Conservation (phyloP, 2,888 invertebrate genomes). For the Siphlonurus alternatus region DNA sequence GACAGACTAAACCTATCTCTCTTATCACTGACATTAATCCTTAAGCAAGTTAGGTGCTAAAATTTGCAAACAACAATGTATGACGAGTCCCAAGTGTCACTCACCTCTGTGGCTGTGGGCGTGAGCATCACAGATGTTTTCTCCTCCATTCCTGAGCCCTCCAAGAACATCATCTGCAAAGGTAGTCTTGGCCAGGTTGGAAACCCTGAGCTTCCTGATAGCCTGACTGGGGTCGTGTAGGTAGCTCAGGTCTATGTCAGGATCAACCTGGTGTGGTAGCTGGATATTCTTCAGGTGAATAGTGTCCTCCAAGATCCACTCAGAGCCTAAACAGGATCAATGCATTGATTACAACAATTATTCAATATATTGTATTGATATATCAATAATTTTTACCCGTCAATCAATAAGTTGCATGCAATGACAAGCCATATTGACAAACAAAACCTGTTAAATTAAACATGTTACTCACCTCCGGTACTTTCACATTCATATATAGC, state of each 20-base stretch:
- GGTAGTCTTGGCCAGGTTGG: constrained; percentile 54
- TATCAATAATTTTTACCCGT: not conserved
- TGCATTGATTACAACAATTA: constrained; percentile 3
- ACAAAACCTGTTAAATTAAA: constrained; percentile 1
- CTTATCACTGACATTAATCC: too few species aligned
- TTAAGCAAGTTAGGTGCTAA: too few species aligned
- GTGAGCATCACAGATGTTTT: constrained; percentile 15
- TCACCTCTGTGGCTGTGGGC: too few species aligned
- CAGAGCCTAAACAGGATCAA: constrained; percentile 26
- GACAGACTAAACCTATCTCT: too few species aligned
- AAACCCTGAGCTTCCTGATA: constrained; percentile 55
- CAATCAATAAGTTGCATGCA: too few species aligned
- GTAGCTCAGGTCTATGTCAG: constrained; percentile 63
- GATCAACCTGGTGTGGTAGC: constrained; percentile 65
- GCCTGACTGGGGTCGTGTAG: constrained; percentile 60
- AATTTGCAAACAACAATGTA: too few species aligned
- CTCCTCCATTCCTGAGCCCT: constrained; percentile 25
- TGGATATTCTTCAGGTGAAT: constrained; percentile 87
- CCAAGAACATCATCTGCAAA: constrained; percentile 61
- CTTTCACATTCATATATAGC: constrained; percentile 99
- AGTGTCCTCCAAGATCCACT: constrained; percentile 88
- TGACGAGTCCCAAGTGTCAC: too few species aligned
- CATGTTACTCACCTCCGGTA: constrained; percentile 54
- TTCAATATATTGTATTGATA: constrained; percentile 1
- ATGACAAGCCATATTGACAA: constrained; percentile 1